A percentile compares a stretch with the other conserved stretches of the same genome.
Evolutionary conservation across 2,888 invertebrate genomes (phyloP).

Genomic region (Microdon myrmicae): DNA sequence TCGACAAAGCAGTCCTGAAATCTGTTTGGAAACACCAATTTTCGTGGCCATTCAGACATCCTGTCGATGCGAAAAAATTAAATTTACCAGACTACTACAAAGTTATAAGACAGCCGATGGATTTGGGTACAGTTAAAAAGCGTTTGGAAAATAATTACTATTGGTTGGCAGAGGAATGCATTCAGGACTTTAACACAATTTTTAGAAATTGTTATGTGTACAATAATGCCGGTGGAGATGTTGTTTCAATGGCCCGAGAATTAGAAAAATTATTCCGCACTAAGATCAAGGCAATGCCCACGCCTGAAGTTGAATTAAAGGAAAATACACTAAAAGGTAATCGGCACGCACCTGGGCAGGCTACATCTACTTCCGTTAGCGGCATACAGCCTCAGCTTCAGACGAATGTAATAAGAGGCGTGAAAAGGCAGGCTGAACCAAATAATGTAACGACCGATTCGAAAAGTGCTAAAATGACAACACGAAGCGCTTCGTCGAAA

Average conservation of each 20-base stretch:
- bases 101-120: slow-evolving; percentile 98
- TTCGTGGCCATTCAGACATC: slow-evolving; percentile 98
- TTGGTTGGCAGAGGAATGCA: slow-evolving; percentile 93
- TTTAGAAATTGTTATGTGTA: slow-evolving; percentile 98
- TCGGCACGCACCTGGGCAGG: slow-evolving; percentile 62
- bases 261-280: slow-evolving; percentile 91
- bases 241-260: slow-evolving; percentile 96
- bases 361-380: slow-evolving; percentile 57
- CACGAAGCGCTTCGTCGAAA: slow-evolving; percentile 92
- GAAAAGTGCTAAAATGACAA: slow-evolving; percentile 87
- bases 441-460: slow-evolving; percentile 83
- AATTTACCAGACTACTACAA: slow-evolving; percentile 97
- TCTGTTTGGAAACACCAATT: slow-evolving; percentile 98
- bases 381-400: slow-evolving; percentile 78
- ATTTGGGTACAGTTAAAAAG: slow-evolving; percentile 95
- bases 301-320: slow-evolving; percentile 89
- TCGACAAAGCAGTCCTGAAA: slow-evolving; percentile 94
- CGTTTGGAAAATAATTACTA: slow-evolving; percentile 95
- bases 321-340: slow-evolving; percentile 74
- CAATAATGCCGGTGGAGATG: slow-evolving; percentile 98
- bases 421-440: slow-evolving; percentile 99
- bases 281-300: slow-evolving; percentile 94
- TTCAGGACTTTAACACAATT: slow-evolving; percentile 97
- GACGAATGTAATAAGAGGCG: slow-evolving; percentile 91
- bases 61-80: slow-evolving; percentile 95